Base-by-base conservation (phyloP, 2,113 vertebrate species). In the Ardeotis arabs region DNA sequence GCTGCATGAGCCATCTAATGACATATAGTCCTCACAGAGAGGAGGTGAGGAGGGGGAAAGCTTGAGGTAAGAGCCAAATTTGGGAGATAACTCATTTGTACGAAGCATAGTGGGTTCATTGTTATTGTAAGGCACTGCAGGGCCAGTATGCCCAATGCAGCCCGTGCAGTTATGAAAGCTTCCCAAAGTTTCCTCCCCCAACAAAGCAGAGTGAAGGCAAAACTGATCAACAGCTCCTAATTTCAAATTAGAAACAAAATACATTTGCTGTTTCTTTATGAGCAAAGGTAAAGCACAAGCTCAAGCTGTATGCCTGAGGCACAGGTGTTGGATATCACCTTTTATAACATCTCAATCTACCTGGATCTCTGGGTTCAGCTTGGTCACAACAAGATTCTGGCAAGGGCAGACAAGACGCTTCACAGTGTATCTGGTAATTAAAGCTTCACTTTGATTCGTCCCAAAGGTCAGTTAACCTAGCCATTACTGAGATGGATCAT, bases 381-480 rank as follows among this genome's bases (percentile, higher is more conserved):
- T 82, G 53, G 39, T 60, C 35, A 66, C 58, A 47, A 66, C 3
- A 73, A 53, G 39, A 64, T 53, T 74, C 53, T 94, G 59, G 19
- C 45, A 89, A 90, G 31, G 24, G 41, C 35, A 94, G 45, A 62
- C 21, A 53, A 24, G 44, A 75, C 19, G 52, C 5, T 72, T 73
- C 14, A 60, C 4, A 37, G 28, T 37, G 15, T 66, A 85, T 41
- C 33, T 55, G 62, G 41, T 73, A 94, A 73, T 85, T 87, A 85
- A 91, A 90, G 14, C 27, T 87, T 64, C 53, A 29, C 27, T 90
- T 72, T 79, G 45, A 49, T 87, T 90, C 24, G 16, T 83, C 47
- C 63, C 45, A 83, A 83, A 79, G 63, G 31, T 50, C 63, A 80
- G 22, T 49, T 69, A 83, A 77, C 49, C 21, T 41, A 88, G 24